Evolutionary conservation across 2,113 vertebrate genomes (phyloP), one percentile per base, ranked within the genome.

Genomic region (Myocastor coypus): DNA sequence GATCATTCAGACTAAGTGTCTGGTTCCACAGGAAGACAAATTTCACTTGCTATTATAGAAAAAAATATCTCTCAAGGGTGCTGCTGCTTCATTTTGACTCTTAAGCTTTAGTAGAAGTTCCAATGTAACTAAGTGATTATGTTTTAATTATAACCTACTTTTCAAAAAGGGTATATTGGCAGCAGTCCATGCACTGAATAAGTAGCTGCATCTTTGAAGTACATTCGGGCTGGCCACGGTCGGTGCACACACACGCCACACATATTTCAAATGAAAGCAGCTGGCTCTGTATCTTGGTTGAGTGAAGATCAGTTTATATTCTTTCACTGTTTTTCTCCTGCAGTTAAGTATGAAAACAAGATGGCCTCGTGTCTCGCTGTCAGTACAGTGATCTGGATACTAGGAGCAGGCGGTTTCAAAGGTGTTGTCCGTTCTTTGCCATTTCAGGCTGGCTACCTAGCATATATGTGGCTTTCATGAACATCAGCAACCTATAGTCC

Each of bases 91-190:
- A 55, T 94, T 97, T 92, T 97, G 1, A 95, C 82, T 94, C 86
- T 96, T 92, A 83, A 94, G 20, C 89, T 97, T 90, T 97, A 96
- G 83, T 57, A 89, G 52, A 91, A 97, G 97, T 90, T 89, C 46
- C 32, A 85, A 87, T 59, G 81, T 97, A 98, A 97, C 85, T n/a
- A 92, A 97, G 89, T 89, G 87, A 55, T 97, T 97, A 61, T 73
- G 73, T 97, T 98, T 98, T 93, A 97, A 96, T 98, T 96, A 94
- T 87, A 96, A 97, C 52, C n/a, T 59, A 93, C 66, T 96, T 64
- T 96, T 92, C 34, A 88, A 73, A 55, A 16, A 90, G 32, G 13
- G 37, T 71, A 83, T 87, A 90, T 66, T 98, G 97, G 87, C 68
- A 98, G 93, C 96, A 96, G 92, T 97, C 83, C 96, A 97, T 50